phyloP scores from a whole-genome alignment of 2,888 invertebrate species.

The Meandrusa payeni region DNA sequence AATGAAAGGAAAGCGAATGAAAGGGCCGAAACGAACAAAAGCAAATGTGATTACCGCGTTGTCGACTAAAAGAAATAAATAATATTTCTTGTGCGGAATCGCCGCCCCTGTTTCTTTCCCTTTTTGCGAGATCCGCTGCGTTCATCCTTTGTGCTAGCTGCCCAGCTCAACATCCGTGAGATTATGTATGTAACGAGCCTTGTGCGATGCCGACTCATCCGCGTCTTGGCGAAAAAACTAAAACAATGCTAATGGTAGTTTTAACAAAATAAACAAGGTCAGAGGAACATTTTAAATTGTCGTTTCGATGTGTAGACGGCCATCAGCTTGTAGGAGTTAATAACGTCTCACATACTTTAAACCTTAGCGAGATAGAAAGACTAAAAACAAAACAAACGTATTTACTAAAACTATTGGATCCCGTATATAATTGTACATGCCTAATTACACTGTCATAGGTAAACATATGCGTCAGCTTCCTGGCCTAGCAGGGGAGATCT shows the following conservation, averaged over 20 bases:
- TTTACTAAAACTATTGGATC: too few species aligned
- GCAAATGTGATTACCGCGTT: conserved; percentile 77
- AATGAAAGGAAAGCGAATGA: conserved; percentile 56
- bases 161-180: conserved; percentile 29
- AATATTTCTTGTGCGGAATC: conserved; percentile 68
- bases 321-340: too few species aligned
- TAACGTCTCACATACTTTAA: too few species aligned
- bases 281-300: too few species aligned
- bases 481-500: too few species aligned
- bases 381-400: too few species aligned
- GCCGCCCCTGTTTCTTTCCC: conserved; percentile 33
- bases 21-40: conserved; percentile 75
- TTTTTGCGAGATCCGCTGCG: conserved; percentile 31
- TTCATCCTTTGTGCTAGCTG: conserved; percentile 27
- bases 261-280: not conserved
- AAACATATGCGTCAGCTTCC: too few species aligned
- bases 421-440: too few species aligned
- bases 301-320: too few species aligned
- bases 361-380: too few species aligned
- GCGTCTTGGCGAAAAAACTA: not conserved
- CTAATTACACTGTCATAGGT: too few species aligned
- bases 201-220: conserved; percentile 15
- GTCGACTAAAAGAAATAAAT: conserved; percentile 72
- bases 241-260: conserved; percentile 1
- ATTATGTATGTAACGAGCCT: conserved; percentile 29